Evolutionary conservation across 2,113 vertebrate species (phyloP).

Genomic region (Columba livia): DNA sequence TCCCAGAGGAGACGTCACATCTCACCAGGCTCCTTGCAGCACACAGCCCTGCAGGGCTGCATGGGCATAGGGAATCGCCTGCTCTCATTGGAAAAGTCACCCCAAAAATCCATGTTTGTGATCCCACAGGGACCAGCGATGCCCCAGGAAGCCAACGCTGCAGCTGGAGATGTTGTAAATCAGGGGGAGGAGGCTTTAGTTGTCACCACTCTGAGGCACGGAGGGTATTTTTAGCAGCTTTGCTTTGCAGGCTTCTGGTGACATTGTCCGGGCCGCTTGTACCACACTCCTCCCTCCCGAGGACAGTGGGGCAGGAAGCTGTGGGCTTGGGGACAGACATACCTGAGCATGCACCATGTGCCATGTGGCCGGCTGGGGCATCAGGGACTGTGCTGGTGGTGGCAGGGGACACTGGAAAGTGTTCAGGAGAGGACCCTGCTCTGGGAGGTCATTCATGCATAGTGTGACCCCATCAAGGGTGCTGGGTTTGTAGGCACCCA

Average conservation of each 20-base stretch:
- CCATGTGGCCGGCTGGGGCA: neutral
- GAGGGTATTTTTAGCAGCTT: neutral
- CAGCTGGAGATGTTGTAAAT: neutral
- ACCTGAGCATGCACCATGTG: accelerated
- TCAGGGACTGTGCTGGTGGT: accelerated
- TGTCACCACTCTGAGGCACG: accelerated
- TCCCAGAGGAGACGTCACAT: neutral
- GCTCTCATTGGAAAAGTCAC: neutral
- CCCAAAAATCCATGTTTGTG: neutral
- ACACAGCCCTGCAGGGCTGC: neutral
- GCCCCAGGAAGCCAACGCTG: neutral
- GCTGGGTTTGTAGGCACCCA: neutral
- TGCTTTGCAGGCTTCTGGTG: neutral
- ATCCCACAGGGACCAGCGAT: accelerated
- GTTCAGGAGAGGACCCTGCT: neutral
- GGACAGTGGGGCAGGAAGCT: accelerated
- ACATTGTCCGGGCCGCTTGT: neutral
- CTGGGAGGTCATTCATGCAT: neutral
- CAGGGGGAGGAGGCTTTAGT: neutral
- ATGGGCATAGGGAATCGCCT: accelerated
- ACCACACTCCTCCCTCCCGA: accelerated
- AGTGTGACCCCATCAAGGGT: neutral
- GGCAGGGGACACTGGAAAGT: neutral
- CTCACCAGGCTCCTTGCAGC: neutral
- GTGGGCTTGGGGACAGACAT: accelerated